phyloP scores from a whole-genome alignment of 2,797 vertebrate genomes.

The Gambelia wislizenii region DNA sequence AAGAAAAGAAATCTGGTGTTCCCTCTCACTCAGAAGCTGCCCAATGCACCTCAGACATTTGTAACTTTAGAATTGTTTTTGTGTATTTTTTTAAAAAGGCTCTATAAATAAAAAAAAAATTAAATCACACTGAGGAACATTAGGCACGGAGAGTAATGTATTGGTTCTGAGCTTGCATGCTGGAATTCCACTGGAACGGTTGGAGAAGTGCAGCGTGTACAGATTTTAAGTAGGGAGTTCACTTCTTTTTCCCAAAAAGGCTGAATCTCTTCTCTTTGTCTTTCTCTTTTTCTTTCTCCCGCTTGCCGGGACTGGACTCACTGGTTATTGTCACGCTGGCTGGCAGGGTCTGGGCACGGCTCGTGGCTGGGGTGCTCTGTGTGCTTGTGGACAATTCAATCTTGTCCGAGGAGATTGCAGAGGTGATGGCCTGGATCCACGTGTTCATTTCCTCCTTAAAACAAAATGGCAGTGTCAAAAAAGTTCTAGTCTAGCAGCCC shows the following conservation, averaged over 20 bases:
- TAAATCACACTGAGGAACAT: conserved; percentile 88
- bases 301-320: conserved; percentile 96
- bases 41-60: conserved; percentile 84
- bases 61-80: conserved; percentile 75
- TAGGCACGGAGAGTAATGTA: conserved; percentile 97
- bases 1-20: conserved; percentile 82
- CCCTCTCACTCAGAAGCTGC: conserved; percentile 83
- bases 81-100: conserved; percentile 72
- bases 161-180: conserved; percentile 97
- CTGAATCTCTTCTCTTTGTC: conserved; percentile 98
- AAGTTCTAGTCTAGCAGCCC: neutral
- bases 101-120: conserved; percentile 86
- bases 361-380: conserved; percentile 94
- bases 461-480: conserved; percentile 58
- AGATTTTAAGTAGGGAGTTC: conserved; percentile 76
- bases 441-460: conserved; percentile 97
- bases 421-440: conserved; percentile 95
- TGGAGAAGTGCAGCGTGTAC: conserved; percentile 80
- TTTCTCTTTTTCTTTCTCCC: conserved; percentile 98
- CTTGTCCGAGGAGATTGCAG: conserved; percentile 87
- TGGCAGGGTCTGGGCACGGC: conserved; percentile 95
- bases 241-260: conserved; percentile 99
- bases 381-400: conserved; percentile 91
- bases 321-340: conserved; percentile 89
- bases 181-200: conserved; percentile 91